Evolutionary conservation across 64 coral and sea anemone species (phyloP).

Genomic region (Acropora tenuis): DNA sequence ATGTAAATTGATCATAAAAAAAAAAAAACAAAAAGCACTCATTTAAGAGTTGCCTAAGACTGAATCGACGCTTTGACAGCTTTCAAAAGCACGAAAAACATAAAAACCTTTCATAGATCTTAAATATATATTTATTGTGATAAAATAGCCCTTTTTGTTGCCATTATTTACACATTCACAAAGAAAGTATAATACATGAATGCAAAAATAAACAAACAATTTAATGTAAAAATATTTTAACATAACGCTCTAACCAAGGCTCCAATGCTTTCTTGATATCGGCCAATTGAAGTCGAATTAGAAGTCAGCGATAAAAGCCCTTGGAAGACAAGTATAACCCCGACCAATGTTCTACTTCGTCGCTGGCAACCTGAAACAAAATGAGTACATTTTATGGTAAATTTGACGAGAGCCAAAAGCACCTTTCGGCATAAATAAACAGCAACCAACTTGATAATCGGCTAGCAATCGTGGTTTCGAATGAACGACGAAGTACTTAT

Average conservation of each 20-base stretch:
- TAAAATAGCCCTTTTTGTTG: neutral
- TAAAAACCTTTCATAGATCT: neutral
- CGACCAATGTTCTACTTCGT: neutral
- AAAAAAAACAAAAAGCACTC: neutral
- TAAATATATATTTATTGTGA: neutral
- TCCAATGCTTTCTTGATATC: neutral
- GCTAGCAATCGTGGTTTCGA: neutral
- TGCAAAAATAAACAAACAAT: neutral
- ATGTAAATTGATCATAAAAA: neutral
- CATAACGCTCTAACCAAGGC: neutral
- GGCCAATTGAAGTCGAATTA: too few relatives aligned
- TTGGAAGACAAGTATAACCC: neutral
- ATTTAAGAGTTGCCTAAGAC: too few relatives aligned
- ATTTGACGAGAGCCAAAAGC: too few relatives aligned
- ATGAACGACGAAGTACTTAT: neutral
- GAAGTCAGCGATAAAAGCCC: neutral
- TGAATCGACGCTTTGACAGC: too few relatives aligned
- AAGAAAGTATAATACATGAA: neutral
- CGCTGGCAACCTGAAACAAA: slow-evolving; percentile 4
- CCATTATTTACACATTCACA: neutral
- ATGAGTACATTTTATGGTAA: neutral
- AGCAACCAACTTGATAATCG: too few relatives aligned
- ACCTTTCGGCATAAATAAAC: too few relatives aligned
- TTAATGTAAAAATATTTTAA: neutral
- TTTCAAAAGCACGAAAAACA: neutral